These are phyloP conservation scores for Parasteatoda tepidariorum DNA, from an alignment of 1,140 invertebrate species.

Conservation along the genomic window DNA sequence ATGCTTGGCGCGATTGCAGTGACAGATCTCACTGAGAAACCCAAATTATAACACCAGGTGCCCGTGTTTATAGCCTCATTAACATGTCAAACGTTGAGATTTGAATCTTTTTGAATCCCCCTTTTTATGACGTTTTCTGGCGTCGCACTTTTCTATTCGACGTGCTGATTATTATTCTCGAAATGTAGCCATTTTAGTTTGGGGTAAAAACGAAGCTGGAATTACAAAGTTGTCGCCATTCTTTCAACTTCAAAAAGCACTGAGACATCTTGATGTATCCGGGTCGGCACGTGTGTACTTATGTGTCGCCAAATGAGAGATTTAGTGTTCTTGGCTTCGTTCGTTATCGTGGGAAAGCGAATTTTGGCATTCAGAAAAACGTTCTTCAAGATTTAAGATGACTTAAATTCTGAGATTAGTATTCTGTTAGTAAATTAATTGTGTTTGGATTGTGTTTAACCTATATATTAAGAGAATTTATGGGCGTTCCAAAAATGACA, in stretches of 20 bases:
- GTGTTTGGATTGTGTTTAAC: background rate
- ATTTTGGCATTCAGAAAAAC: background rate
- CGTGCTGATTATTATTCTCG: background rate
- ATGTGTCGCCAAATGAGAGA: background rate
- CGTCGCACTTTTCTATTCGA: background rate
- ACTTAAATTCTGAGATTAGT: background rate
- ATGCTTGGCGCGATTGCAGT: background rate
- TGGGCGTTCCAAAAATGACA: too few species aligned
- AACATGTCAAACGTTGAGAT: background rate
- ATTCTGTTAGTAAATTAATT: background rate
- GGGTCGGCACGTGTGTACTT: background rate
- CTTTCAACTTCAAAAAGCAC: background rate
- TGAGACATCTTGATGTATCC: background rate
- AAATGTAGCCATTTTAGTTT: background rate
- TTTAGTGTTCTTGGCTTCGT: background rate
- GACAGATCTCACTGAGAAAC: background rate
- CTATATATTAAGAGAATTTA: too few species aligned
- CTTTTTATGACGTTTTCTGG: background rate
- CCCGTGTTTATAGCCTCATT: background rate
- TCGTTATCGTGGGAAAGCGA: background rate
- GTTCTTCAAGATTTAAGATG: background rate
- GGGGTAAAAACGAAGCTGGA: background rate
- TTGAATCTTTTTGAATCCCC: background rate
- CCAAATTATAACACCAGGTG: slow-evolving; percentile 1
- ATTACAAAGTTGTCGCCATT: background rate